Evolutionary conservation across 23 tunicate genomes (phyloP).

Genomic region (Trididemnum nubilum): DNA sequence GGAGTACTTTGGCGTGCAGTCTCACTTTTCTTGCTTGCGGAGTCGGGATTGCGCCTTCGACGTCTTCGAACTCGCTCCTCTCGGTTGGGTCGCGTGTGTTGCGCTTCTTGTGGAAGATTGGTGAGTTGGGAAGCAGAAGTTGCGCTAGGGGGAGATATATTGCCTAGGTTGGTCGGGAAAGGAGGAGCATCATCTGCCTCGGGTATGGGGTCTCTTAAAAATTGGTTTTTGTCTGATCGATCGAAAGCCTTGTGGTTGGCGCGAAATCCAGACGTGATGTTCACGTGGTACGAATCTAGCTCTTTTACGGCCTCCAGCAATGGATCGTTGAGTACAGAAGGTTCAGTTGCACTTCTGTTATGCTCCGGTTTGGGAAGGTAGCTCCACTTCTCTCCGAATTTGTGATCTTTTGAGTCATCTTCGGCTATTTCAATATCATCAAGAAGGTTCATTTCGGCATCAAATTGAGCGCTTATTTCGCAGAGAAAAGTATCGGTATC

Average conservation of each 20-base stretch:
- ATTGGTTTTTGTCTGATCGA: not conserved
- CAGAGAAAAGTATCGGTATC: conserved; percentile 87
- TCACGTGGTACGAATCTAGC: not conserved
- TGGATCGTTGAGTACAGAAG: not conserved
- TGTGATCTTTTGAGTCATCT: conserved; percentile 31
- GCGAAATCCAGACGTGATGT: not conserved
- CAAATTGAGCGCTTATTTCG: conserved; percentile 86
- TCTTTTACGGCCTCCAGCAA: not conserved
- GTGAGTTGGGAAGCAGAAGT: not conserved
- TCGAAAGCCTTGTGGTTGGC: not conserved
- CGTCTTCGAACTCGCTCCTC: conserved; percentile 46
- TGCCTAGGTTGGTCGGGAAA: not conserved
- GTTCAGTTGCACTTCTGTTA: not conserved
- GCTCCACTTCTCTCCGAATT: conserved; percentile 84
- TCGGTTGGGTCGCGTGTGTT: not conserved
- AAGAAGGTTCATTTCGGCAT: conserved; percentile 68
- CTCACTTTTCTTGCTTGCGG: not conserved
- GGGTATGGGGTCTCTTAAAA: not conserved
- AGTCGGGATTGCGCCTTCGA: conserved; percentile 32
- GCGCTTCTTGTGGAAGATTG: not conserved
- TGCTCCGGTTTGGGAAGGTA: conserved; percentile 53
- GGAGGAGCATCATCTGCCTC: not conserved
- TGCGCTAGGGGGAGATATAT: not conserved
- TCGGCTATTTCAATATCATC: conserved; percentile 56
- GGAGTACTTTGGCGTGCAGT: not conserved